Base-by-base conservation (phyloP, 2,888 invertebrate species). In the Aleiodes leptofemur region DNA sequence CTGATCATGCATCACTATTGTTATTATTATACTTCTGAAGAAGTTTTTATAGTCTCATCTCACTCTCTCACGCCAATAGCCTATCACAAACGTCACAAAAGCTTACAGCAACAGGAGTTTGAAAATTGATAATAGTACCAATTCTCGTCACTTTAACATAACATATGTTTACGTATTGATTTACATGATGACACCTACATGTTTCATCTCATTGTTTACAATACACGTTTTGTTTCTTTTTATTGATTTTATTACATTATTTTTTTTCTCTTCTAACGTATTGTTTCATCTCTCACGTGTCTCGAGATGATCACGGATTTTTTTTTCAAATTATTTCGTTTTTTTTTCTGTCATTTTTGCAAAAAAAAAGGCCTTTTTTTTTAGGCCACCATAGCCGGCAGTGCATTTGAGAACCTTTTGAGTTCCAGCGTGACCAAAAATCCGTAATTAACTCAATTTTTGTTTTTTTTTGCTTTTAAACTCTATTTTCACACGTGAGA, bases 371-470 rank as follows among this genome's bases (percentile, higher is more conserved):
- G 80, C 81, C 82, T 23, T 23, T 78, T 79, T 75, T 74, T 76
- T 79, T 31, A 23, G 16, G 77, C 73, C 84, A 85, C 84, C 84
- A 85, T 79, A 79, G 80, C 79, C 79, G 83, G 85, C 85, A 85
- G 85, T 85, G 83, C 78, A 78, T 80, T 73, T 64, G 59, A 76
- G 69, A 74, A 56, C 68, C 56, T 56, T 59, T 64, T 68, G 69
- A 76, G 79, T 81, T 81, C 74, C 74, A 69, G 74, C 70, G 71
- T 76, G 69, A 80, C 77, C 72, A 74, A 75, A 61, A 77, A 79
- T 79, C 66, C 76, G 66, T 78, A 76, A 76, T 79, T 78, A 78
- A 77, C 78, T 76, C 79, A 76, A 77, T 43, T 9, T 43, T 43
- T 43, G 5, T 4, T 34, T 7, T 43, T 43, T 11, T 9, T 43